phyloP scores from a whole-genome alignment of 2,113 vertebrate species.

The Engystomops pustulosus region DNA sequence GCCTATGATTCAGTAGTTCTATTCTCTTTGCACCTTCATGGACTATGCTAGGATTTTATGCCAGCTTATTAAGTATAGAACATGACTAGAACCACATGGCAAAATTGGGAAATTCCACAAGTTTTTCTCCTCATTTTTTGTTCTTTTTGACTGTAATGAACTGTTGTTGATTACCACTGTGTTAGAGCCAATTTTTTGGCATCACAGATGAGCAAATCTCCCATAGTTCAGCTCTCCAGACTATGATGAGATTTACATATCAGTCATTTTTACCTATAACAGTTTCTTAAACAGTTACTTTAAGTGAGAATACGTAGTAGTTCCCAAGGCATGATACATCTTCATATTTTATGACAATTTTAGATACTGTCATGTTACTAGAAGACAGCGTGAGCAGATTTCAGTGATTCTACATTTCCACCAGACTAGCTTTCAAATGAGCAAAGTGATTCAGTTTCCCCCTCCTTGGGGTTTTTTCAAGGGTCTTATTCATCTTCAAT shows the following conservation, averaged over 20 bases:
- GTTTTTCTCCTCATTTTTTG: slow-evolving; percentile 20
- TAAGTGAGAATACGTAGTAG: background rate
- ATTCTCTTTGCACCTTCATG: slow-evolving; percentile 23
- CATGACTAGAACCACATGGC: slow-evolving; percentile 12
- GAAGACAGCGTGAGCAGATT: background rate
- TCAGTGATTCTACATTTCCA: no score
- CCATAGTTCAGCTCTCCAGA: background rate
- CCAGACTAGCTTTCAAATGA: no score
- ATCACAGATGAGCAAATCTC: background rate
- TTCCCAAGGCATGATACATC: background rate
- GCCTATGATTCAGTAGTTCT: background rate
- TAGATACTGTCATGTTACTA: background rate
- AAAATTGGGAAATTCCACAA: background rate
- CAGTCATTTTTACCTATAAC: background rate
- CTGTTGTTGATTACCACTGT: background rate
- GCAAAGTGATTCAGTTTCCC: no score
- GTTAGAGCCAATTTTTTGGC: background rate
- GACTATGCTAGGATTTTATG: slow-evolving; percentile 23
- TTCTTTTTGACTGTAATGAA: slow-evolving; percentile 34
- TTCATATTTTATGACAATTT: background rate
- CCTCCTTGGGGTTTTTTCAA: no score
- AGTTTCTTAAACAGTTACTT: background rate
- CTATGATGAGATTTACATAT: background rate
- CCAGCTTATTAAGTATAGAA: slow-evolving; percentile 6
- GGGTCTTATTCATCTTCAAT: no score